Evolutionary conservation across 2,797 vertebrate species (phyloP).

Genomic region (Morus bassanus): DNA sequence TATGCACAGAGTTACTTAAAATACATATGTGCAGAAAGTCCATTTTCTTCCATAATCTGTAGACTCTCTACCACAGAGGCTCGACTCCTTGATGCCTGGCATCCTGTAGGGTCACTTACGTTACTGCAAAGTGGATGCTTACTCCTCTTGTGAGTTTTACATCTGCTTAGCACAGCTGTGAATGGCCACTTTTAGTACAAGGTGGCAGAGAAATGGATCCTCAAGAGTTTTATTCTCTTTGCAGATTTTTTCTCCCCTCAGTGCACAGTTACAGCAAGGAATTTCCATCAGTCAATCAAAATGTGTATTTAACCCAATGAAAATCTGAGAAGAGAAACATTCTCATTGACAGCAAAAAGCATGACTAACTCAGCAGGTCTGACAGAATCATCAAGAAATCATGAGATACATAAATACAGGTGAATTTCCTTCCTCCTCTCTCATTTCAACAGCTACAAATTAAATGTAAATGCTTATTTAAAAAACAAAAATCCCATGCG

Average conservation of each 20-base stretch:
- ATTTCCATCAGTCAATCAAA: neutral
- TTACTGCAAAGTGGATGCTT: neutral
- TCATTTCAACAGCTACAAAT: neutral
- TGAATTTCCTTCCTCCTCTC: neutral
- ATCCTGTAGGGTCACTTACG: neutral
- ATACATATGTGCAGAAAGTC: neutral
- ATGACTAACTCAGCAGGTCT: neutral
- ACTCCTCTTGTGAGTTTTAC: neutral
- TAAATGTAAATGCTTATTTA: neutral
- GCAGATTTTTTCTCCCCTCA: neutral
- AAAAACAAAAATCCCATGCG: neutral
- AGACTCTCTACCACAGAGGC: neutral
- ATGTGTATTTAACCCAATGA: neutral
- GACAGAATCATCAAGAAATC: neutral
- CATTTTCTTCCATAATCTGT: neutral
- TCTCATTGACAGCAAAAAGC: neutral
- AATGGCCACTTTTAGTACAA: neutral
- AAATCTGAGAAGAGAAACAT: neutral
- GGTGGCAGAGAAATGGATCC: neutral
- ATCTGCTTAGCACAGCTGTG: neutral
- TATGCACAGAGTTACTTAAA: neutral
- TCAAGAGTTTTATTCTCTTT: neutral
- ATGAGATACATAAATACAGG: neutral
- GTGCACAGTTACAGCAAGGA: neutral
- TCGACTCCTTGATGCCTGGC: neutral